Evolutionary conservation across 2,888 invertebrate species (phyloP), one percentile per base, ranked within the genome.

Genomic region (Terebella lapidaria): DNA sequence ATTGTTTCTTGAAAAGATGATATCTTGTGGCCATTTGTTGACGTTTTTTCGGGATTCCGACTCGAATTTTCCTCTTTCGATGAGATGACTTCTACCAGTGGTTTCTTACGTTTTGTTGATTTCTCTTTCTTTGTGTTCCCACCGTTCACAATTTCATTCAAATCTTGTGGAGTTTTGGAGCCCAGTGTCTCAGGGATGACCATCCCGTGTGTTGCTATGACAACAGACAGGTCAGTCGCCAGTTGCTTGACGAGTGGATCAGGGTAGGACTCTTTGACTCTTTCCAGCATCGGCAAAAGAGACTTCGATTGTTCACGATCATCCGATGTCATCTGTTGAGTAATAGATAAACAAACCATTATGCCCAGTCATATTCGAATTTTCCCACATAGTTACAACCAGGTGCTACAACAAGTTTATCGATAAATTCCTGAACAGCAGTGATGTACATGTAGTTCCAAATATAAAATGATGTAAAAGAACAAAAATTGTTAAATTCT

Each of bases 1-100:
- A 91, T 74, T 0, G 89, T 89, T 47, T 71, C 56, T 5, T 69
- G 61, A 3, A 75, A 63, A 56, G 65, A 22, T 20, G 59, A 42
- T 10, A 18, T 46, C 52, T 26, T 54, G n/a, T 59, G 30, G 10
- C 25, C 26, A 4, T 42, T 29, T 3, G 42, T 29, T n/a, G n/a
- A n/a, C 24, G 53, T 25, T n/a, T 26, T 2, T 20, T 55, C 28
- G 27, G 5, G 27, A 53, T 10, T 20, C n/a, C 26, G 18, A 3
- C 24, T 56, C 10, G 18, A 15, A 18, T 49, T 49, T 4, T 26
- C 35, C 3, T 59, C 56, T 25, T 27, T 42, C 2, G 55, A 57
- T 3, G 57, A 53, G n/a, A 62, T 28, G 22, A 64, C 62, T 30
- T 62, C 62, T n/a, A 62, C 57, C 26, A 62, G 46, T 22, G 47